Evolutionary conservation across 2,797 vertebrate species (phyloP).

Genomic region (Phylloscopus collybita): DNA sequence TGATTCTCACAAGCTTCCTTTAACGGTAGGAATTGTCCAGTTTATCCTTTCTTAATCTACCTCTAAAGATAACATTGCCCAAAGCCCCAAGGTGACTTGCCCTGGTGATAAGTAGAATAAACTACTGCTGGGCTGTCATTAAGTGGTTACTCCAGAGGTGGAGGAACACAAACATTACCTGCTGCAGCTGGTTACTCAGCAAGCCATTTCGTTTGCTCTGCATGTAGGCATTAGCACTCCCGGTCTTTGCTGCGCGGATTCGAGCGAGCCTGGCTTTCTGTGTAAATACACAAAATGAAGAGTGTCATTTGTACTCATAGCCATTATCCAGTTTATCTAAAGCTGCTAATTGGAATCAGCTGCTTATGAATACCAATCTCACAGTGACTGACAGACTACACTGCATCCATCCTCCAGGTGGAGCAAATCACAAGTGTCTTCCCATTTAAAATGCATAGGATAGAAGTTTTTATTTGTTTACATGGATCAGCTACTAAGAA

Average conservation of each 20-base stretch:
- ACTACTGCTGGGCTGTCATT: neutral
- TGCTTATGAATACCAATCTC: neutral
- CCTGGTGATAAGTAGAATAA: neutral
- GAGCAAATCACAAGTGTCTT: neutral
- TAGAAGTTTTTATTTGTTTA: slow-evolving; percentile 19
- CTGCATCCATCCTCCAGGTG: neutral
- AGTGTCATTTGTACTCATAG: neutral
- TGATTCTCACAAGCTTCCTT: neutral
- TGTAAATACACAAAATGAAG: slow-evolving; percentile 64
- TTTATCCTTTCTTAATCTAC: neutral
- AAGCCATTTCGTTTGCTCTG: slow-evolving; percentile 97
- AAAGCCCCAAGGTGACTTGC: neutral
- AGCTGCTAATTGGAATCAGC: slow-evolving; percentile 24
- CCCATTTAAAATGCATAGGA: slow-evolving; percentile 2
- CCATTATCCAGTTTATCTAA: slow-evolving; percentile 17
- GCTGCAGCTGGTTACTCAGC: slow-evolving; percentile 88
- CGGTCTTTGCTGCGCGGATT: slow-evolving; percentile 92
- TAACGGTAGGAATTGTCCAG: neutral
- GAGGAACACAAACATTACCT: slow-evolving; percentile 53
- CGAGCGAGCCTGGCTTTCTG: slow-evolving; percentile 97
- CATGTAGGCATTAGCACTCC: slow-evolving; percentile 97
- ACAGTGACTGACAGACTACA: neutral
- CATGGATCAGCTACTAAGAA: neutral
- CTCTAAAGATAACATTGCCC: neutral
- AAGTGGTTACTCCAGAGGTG: neutral